Percentiles rank a stretch among this genome's conserved stretches.
These are phyloP conservation scores for Pteronura brasiliensis DNA, from an alignment of 2,113 vertebrate species.

Conservation along the genomic window DNA sequence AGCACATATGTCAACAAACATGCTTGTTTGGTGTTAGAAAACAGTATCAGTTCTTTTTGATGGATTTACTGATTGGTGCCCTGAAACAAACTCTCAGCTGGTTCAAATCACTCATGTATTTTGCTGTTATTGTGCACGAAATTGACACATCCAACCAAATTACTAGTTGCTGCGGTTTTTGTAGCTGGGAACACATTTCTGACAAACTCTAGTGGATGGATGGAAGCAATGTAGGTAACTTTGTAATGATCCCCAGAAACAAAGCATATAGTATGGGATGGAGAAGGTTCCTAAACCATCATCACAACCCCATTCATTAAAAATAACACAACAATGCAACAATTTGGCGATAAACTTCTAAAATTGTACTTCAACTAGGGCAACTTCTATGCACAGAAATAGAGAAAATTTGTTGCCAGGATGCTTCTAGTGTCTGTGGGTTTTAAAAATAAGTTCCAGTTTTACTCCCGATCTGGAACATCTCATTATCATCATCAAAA, in stretches of 20 bases:
- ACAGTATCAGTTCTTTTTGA: not conserved
- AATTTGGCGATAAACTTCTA: conserved; percentile 31
- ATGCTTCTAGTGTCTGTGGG: conserved; percentile 43
- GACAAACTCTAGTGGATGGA: not conserved
- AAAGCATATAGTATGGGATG: not conserved
- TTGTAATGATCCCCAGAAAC: not conserved
- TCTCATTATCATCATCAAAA: conserved; percentile 63
- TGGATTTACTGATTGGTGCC: not conserved
- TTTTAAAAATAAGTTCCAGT: conserved; percentile 57
- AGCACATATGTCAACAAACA: not conserved
- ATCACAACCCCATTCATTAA: not conserved
- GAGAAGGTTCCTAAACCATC: not conserved
- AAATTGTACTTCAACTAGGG: conserved; percentile 41
- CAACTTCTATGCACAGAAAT: conserved; percentile 29
- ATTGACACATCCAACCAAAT: not conserved
- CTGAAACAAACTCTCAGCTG: not conserved
- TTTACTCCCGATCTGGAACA: conserved; percentile 53
- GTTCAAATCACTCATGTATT: not conserved
- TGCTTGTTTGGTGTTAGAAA: not conserved
- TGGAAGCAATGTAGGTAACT: not conserved
- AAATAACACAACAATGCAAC: not conserved
- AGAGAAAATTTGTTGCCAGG: conserved; percentile 33
- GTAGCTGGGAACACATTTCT: not conserved
- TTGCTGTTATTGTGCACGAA: not conserved
- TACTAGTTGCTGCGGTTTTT: not conserved